phyloP scores from a whole-genome alignment of 2,888 invertebrate genomes.

The Nectonema munidae region DNA sequence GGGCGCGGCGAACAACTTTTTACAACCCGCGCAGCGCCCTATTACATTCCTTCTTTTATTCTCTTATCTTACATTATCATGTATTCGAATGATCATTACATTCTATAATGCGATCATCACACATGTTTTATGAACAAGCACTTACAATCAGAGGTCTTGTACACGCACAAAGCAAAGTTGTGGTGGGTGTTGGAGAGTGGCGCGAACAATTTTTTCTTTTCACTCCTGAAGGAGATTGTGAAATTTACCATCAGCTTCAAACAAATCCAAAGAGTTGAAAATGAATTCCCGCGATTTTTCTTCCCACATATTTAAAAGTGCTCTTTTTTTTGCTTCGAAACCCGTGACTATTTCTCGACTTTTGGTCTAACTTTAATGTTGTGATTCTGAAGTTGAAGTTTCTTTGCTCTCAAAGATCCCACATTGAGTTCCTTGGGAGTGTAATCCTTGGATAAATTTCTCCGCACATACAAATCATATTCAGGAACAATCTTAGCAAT shows the following conservation, averaged over 20 bases:
- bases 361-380: conserved; percentile 65
- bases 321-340: conserved; percentile 49
- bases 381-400: conserved; percentile 67
- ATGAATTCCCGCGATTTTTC: conserved; percentile 82
- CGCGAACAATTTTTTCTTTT: too few species aligned
- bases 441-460: conserved; percentile 78
- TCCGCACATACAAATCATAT: conserved; percentile 77
- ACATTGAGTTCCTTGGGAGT: conserved; percentile 89
- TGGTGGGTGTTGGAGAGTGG: too few species aligned
- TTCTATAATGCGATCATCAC: too few species aligned
- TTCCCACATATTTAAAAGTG: conserved; percentile 79
- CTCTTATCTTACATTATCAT: too few species aligned
- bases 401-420: conserved; percentile 56
- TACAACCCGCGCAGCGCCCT: too few species aligned
- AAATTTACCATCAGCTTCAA: conserved; percentile 31
- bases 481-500: conserved; percentile 84
- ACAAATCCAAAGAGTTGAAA: conserved; percentile 58
- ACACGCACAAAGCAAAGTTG: too few species aligned
- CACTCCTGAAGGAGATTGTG: too few species aligned
- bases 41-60: too few species aligned
- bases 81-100: too few species aligned
- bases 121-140: too few species aligned
- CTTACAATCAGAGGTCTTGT: too few species aligned
- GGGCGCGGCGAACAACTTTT: too few species aligned
- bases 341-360: conserved; percentile 53